Percentiles rank a stretch among this genome's conserved stretches.
These are phyloP conservation scores for Conger conger DNA, from an alignment of 2,113 vertebrate species.

Conservation along the genomic window DNA sequence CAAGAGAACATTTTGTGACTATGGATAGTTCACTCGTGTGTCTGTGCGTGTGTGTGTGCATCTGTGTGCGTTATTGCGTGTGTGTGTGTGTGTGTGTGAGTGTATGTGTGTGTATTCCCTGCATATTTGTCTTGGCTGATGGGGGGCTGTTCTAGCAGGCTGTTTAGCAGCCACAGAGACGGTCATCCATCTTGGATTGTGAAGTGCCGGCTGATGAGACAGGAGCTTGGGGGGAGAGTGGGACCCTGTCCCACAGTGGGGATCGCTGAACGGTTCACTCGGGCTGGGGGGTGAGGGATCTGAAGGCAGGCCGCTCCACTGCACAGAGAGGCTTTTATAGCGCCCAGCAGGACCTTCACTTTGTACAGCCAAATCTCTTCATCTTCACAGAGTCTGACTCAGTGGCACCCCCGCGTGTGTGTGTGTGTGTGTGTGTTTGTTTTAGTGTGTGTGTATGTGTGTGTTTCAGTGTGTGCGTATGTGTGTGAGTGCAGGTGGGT, in stretches of 20 bases:
- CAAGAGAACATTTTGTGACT: constrained; percentile 65
- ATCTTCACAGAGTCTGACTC: neutral
- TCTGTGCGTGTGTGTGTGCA: too few relatives aligned
- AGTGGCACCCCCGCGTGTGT: neutral
- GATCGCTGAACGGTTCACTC: neutral
- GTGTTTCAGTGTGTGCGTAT: constrained; percentile 38
- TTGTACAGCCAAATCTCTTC: too few relatives aligned
- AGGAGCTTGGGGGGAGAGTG: constrained; percentile 20
- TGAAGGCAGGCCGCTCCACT: neutral
- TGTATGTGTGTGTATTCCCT: constrained; percentile 40
- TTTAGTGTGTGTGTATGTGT: constrained; percentile 38
- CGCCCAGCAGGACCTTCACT: neutral
- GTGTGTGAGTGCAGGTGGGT: neutral
- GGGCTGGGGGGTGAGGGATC: neutral
- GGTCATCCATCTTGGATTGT: constrained; percentile 70
- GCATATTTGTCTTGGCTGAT: constrained; percentile 66
- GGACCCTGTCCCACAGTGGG: neutral
- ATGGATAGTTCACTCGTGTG: constrained; percentile 35
- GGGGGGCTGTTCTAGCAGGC: constrained; percentile 55
- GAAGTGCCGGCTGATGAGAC: constrained; percentile 52
- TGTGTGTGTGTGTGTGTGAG: neutral
- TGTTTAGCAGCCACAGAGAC: neutral
- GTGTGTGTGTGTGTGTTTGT: constrained; percentile 26
- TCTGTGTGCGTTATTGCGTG: neutral
- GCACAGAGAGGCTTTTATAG: constrained; percentile 3